Conservation (phyloP, 2,888 invertebrate genomes). For the Bruchidius siliquastri region DNA sequence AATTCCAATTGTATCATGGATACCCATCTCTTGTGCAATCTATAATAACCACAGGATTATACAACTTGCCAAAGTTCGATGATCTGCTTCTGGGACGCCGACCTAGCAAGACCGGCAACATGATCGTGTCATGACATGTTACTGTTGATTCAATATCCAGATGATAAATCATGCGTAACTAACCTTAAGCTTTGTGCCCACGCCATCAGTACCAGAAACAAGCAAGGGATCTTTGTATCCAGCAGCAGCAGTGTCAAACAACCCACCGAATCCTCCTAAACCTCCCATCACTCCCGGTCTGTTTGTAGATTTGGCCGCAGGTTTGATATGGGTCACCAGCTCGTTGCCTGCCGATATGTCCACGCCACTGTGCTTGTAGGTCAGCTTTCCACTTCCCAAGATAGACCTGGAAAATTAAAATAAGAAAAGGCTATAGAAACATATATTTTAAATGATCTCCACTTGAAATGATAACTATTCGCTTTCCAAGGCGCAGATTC, state of each 20-base stretch:
- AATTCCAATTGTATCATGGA: constrained; percentile 82
- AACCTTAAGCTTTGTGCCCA: constrained; percentile 94
- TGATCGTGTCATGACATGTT: too few relatives aligned
- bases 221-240: constrained; percentile 74
- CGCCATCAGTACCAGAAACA: constrained; percentile 93
- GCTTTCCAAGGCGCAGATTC: too few relatives aligned
- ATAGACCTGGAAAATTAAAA: constrained; percentile 46
- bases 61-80: too few relatives aligned
- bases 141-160: too few relatives aligned
- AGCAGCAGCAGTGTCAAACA: constrained; percentile 80
- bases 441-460: too few relatives aligned
- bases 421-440: too few relatives aligned
- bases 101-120: too few relatives aligned
- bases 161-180: too few relatives aligned
- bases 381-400: constrained; percentile 59
- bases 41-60: too few relatives aligned
- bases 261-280: constrained; percentile 90
- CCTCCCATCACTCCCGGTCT: constrained; percentile 74
- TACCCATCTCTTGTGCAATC: constrained; percentile 76
- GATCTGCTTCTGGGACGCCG: too few relatives aligned
- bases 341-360: constrained; percentile 90
- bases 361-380: constrained; percentile 88
- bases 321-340: constrained; percentile 78
- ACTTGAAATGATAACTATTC: too few relatives aligned
- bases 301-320: constrained; percentile 72